phyloP scores from a whole-genome alignment of 2,797 vertebrate genomes.

The Podarcis lilfordi region DNA sequence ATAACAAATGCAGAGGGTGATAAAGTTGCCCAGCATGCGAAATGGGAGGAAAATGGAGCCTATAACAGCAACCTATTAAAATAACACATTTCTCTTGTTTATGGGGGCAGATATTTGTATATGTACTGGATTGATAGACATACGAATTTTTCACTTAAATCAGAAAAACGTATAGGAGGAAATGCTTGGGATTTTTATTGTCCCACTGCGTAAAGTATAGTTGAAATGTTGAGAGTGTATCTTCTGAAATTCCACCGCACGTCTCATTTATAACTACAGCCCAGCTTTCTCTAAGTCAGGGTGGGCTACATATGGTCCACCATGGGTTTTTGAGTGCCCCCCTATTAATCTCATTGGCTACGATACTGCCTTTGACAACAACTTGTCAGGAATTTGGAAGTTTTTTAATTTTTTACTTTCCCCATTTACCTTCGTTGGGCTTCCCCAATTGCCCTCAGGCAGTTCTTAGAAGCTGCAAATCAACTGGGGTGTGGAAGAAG shows the following conservation, averaged over 20 bases:
- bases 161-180: background rate
- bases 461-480: too few species aligned
- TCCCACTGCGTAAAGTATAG: background rate
- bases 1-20: background rate
- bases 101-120: background rate
- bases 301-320: too few species aligned
- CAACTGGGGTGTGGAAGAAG: too few species aligned
- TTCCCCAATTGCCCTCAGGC: too few species aligned
- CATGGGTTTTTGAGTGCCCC: background rate
- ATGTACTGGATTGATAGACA: background rate
- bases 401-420: too few species aligned
- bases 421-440: too few species aligned
- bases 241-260: background rate
- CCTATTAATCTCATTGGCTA: too few species aligned
- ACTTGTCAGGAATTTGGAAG: too few species aligned
- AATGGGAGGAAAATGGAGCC: background rate
- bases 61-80: background rate
- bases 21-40: background rate
- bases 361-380: too few species aligned
- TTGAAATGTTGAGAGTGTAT: background rate
- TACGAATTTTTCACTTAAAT: constrained; percentile 13
- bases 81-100: background rate
- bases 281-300: background rate
- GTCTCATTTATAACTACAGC: background rate
- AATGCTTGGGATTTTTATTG: background rate